Base-by-base conservation (phyloP, 2,113 vertebrate genomes). In the Phoenicopterus ruber region DNA sequence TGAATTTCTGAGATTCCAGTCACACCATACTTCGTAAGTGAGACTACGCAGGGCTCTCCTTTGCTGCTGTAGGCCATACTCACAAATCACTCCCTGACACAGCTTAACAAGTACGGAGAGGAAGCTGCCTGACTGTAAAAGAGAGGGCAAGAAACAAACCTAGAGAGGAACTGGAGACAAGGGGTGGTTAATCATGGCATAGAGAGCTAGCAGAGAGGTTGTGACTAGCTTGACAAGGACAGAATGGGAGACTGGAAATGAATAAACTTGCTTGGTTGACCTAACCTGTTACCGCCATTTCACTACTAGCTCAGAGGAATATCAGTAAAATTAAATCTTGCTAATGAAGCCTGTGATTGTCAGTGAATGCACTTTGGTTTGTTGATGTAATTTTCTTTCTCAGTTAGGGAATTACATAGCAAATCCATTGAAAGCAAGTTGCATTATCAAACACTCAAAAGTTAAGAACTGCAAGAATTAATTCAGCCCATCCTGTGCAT, bases 401-500 rank as follows among this genome's bases (percentile, higher is more conserved):
- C 57, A 52, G 8, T 44, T 78, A 82, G 17, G 65, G 58, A 76
- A 84, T 71, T n/a, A 67, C 17, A 38, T 1, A 71, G 44, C 24
- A 86, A 71, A 74, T 36, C 32, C 47, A 74, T 2, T 55, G 57
- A 71, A 46, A 87, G 40, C 26, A 62, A 86, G 85, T 50, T 95
- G 87, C 88, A 70, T 65, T 72, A 74, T 77, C 90, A 90, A 95
- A 82, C 34, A 81, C 85, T 90, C 88, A 50, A 15, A 91, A 92
- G 50, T 93, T 93, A 94, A 74, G 96, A 95, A 96, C n/a, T 93
- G 94, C 90, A 95, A 94, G 94, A 97, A 97, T 96, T 96, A 96
- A 93, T 83, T 94, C 88, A 96, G 94, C 85, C 82, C 66, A 77
- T 88, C 88, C 95, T 91, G 93, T 96, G 87, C 87, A 91, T 40